A percentile compares a stretch with the other conserved stretches of the same genome.
Conservation (phyloP, 2,797 vertebrate species). For the Centropyge bicolor region DNA sequence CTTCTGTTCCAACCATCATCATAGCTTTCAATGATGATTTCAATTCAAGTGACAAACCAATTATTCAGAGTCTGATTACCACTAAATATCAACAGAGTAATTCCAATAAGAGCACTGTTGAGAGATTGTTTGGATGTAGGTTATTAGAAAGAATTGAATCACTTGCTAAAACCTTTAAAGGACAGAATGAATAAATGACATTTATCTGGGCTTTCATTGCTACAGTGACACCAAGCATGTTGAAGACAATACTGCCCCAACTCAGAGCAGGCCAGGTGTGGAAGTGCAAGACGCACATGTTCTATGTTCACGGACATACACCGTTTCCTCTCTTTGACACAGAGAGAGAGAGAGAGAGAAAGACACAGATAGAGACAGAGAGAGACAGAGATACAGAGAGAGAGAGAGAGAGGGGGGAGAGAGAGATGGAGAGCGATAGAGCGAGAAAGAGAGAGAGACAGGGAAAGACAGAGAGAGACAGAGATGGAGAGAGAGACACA, state of each 20-base stretch:
- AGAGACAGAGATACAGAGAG: slow-evolving; percentile 16
- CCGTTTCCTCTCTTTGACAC: neutral
- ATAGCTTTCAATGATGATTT: neutral
- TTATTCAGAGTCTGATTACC: neutral
- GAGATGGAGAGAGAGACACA: neutral
- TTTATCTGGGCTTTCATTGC: neutral
- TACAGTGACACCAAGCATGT: neutral
- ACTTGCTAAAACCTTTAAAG: neutral
- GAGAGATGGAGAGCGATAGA: no score
- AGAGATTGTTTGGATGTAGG: neutral
- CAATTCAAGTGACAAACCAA: neutral
- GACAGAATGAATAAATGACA: neutral
- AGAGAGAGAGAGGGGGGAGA: neutral
- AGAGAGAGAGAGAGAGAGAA: neutral
- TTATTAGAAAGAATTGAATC: neutral
- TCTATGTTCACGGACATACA: neutral
- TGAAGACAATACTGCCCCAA: slow-evolving; percentile 9
- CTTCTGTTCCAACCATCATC: neutral
- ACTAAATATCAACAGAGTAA: neutral
- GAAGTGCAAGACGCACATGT: slow-evolving; percentile 4
- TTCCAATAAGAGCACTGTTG: neutral
- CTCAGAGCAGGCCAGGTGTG: slow-evolving; percentile 5
- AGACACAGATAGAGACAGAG: neutral
- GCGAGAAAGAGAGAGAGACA: no score
- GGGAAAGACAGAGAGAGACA: neutral